phyloP scores from a whole-genome alignment of 2,888 invertebrate genomes.

The Dynastes tityus region DNA sequence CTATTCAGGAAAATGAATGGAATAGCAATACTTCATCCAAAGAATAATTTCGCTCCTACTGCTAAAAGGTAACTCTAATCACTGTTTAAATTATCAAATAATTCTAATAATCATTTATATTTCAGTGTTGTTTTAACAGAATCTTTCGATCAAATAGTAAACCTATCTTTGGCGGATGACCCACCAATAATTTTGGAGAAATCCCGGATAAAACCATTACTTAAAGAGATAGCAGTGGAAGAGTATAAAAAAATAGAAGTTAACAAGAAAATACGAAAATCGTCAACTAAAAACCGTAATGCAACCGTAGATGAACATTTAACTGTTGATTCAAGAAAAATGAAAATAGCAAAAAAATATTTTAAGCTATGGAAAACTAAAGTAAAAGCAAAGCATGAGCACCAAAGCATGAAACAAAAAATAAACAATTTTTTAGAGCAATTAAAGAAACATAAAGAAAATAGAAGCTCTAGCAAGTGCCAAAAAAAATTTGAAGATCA shows the following conservation, averaged over 20 bases:
- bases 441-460: constrained; percentile 35
- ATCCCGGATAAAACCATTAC: not conserved
- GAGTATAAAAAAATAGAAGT: not conserved
- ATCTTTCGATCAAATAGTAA: constrained; percentile 46
- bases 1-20: constrained; percentile 9
- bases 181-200: constrained; percentile 3
- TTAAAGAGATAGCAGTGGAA: not conserved
- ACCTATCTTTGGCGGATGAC: constrained; percentile 31
- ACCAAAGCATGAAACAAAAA: constrained; percentile 28
- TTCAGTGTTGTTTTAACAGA: constrained; percentile 47
- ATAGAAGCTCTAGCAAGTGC: not conserved
- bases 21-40: constrained; percentile 6
- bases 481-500: constrained; percentile 28
- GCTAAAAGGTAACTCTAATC: constrained; percentile 39
- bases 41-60: constrained; percentile 15
- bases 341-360: constrained; percentile 45
- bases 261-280: not conserved
- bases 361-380: constrained; percentile 47
- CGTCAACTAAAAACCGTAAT: not conserved
- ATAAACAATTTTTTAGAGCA: constrained; percentile 43
- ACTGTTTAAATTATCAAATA: not conserved
- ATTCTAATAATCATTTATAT: not conserved
- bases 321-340: constrained; percentile 12
- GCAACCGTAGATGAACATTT: not conserved
- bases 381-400: constrained; percentile 35